Evolutionary conservation across 2,888 invertebrate genomes (phyloP).

Genomic region (Melinaea menophilus): DNA sequence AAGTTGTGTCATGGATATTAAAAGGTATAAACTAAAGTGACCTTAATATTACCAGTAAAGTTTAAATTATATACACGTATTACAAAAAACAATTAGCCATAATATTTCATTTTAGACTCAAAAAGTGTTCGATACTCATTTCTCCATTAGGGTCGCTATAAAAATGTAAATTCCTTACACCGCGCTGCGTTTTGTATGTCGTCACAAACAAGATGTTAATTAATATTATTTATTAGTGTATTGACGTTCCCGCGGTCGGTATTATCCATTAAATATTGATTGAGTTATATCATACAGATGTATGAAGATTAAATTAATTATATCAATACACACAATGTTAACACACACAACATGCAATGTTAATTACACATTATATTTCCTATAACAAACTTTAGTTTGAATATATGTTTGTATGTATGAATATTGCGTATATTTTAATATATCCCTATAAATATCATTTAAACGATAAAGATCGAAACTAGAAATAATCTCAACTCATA

Average conservation of each 20-base stretch:
- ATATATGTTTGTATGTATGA: too few species aligned
- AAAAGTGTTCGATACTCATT: conserved; percentile 37
- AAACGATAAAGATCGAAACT: too few species aligned
- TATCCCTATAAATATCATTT: too few species aligned
- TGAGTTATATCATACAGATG: conserved; percentile 19
- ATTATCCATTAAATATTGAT: conserved; percentile 32
- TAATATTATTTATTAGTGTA: conserved; percentile 60
- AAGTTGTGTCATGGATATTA: too few species aligned
- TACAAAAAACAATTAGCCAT: conserved; percentile 15
- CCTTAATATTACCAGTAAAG: neutral
- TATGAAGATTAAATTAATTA: too few species aligned
- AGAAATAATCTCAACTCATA: too few species aligned
- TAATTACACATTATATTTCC: too few species aligned
- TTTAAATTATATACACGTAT: conserved; percentile 6
- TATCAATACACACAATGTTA: too few species aligned
- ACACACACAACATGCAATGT: too few species aligned
- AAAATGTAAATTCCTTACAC: conserved; percentile 43
- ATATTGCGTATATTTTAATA: too few species aligned
- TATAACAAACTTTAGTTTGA: too few species aligned
- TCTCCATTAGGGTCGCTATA: conserved; percentile 39
- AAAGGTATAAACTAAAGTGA: too few species aligned
- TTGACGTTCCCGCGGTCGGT: conserved; percentile 34
- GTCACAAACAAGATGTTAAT: conserved; percentile 67
- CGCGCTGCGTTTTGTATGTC: conserved; percentile 49
- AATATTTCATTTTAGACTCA: conserved; percentile 26